phyloP scores from a whole-genome alignment of 2,797 vertebrate genomes.

The Okamejei kenojei region DNA sequence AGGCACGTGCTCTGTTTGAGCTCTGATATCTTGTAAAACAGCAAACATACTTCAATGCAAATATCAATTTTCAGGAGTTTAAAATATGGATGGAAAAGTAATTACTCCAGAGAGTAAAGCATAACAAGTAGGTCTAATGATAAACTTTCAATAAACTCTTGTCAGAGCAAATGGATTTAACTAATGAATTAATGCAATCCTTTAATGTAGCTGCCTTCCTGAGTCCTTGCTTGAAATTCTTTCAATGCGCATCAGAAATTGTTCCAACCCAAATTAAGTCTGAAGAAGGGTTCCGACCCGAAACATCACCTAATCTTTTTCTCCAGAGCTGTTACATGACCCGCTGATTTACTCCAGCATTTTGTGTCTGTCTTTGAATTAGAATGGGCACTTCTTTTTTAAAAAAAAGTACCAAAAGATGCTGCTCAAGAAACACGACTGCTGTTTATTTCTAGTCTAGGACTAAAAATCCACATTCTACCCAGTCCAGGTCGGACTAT shows the following conservation, averaged over 20 bases:
- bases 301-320: too few relatives aligned
- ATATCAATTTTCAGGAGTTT: not conserved
- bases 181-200: not conserved
- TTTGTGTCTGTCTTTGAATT: too few relatives aligned
- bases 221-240: not conserved
- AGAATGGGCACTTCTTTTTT: not conserved
- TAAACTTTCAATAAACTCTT: not conserved
- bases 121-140: not conserved
- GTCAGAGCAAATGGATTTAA: not conserved
- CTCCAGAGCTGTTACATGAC: too few relatives aligned
- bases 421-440: not conserved
- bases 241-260: not conserved
- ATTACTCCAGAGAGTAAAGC: not conserved
- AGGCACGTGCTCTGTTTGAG: not conserved
- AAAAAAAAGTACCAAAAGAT: not conserved
- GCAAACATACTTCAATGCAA: not conserved
- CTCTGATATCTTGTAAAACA: not conserved
- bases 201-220: not conserved
- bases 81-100: not conserved
- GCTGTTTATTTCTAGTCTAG: not conserved
- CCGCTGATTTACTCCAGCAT: too few relatives aligned
- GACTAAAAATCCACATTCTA: not conserved
- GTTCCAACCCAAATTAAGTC: too few relatives aligned
- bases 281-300: too few relatives aligned
- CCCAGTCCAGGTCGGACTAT: not conserved